Evolutionary conservation across 2,797 vertebrate genomes (phyloP), one percentile per base, ranked within the genome.

Genomic region (Takifugu ocellatus): DNA sequence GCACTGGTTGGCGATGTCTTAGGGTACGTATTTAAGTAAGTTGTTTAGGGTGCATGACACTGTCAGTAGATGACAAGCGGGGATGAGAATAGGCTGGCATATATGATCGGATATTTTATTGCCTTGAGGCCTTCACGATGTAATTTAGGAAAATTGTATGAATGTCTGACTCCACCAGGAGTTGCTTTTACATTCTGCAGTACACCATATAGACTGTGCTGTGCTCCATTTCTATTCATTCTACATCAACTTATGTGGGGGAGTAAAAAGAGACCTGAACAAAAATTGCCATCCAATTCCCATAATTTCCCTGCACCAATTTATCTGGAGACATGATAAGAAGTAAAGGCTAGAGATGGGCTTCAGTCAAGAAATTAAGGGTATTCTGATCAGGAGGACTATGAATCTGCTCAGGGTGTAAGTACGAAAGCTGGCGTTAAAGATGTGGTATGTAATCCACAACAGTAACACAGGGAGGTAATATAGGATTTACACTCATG

Each of bases 221-320:
- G 0, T 6, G 44, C 48, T 44, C 42, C 9, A 39, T 4, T 2
- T 39, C 12, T 39, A 39, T 11, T 12, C 14, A 29, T 39, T 39
- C 9, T 36, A 36, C 3, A 36, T 33, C 2, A 33, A 50, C 5
- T 53, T 12, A 2, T 24, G 57, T 44, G 57, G 15, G 33, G 29
- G 53, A 56, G 51, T n/a, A 63, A 59, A 29, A 52, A 49, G 8
- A 31, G 42, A 26, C 26, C 43, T 42, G 24, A 51, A 56, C 49
- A 54, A 54, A 59, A 25, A 33, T 36, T 43, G 47, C 58, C 51
- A 46, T 61, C 43, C 59, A 31, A 52, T 56, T 39, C 25, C 49
- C 25, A 44, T 59, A 58, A 31, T 62, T 61, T 51, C 59, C 44
- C 54, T 44, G 52, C 60, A 27, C 33, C 31, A 36, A 7, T 45